Conservation (phyloP, 2,888 invertebrate species). For the Himalopsyche japonica region DNA sequence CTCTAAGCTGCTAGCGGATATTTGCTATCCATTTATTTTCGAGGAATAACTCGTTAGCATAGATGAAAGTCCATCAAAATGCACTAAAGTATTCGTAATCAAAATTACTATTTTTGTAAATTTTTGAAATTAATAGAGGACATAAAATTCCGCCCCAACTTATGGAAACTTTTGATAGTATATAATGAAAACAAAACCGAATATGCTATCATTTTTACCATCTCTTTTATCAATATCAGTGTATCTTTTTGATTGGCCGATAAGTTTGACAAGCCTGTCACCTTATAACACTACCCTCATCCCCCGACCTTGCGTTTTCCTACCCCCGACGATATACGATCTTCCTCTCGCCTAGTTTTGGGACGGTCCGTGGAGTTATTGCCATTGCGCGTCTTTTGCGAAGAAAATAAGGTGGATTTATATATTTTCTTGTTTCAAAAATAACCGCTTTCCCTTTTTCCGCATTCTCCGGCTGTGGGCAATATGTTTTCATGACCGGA, state of each 20-base stretch:
- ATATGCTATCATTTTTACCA: not conserved
- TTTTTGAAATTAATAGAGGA: too few relatives aligned
- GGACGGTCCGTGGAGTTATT: constrained; percentile 35
- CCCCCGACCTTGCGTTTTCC: not conserved
- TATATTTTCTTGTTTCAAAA: constrained; percentile 35
- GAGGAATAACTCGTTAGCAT: too few relatives aligned
- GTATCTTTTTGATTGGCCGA: not conserved
- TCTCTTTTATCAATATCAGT: not conserved
- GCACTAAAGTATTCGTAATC: too few relatives aligned
- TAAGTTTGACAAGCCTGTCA: not conserved
- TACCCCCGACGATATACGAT: constrained; percentile 8
- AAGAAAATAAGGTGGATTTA: constrained; percentile 33
- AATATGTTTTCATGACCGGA: constrained; percentile 14
- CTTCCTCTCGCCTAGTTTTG: constrained; percentile 21
- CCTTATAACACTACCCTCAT: not conserved
- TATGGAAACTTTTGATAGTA: too few relatives aligned
- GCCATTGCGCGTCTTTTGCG: constrained; percentile 27
- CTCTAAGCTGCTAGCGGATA: too few relatives aligned
- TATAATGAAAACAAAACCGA: too few relatives aligned
- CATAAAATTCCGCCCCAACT: too few relatives aligned
- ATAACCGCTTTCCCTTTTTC: constrained; percentile 9
- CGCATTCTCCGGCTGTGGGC: not conserved
- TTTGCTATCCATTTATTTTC: too few relatives aligned
- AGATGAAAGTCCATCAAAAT: too few relatives aligned
- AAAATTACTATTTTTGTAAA: too few relatives aligned